These are phyloP conservation scores for Bovichtus diacanthus DNA, from an alignment of 2,797 vertebrate species.

Conservation along the genomic window DNA sequence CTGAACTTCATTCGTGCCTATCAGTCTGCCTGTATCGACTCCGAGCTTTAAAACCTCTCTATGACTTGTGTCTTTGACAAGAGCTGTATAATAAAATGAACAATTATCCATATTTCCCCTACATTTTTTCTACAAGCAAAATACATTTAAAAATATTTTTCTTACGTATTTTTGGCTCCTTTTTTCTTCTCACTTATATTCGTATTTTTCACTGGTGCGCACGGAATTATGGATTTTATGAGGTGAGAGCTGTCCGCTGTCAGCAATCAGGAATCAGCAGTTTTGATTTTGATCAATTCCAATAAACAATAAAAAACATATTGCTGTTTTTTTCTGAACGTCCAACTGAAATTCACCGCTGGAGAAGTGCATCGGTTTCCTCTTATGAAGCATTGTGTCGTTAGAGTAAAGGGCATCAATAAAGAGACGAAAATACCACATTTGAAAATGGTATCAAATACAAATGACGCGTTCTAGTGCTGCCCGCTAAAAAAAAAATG, in stretches of 20 bases:
- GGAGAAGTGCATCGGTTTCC: neutral
- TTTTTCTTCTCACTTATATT: neutral
- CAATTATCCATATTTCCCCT: too few species aligned
- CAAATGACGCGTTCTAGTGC: too few species aligned
- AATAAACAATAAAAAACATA: neutral
- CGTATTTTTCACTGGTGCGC: neutral
- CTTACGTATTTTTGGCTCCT: too few species aligned
- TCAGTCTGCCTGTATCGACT: neutral
- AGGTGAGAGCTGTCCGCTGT: neutral
- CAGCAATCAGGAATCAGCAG: too few species aligned
- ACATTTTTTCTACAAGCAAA: too few species aligned
- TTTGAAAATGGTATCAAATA: neutral
- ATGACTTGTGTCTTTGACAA: too few species aligned
- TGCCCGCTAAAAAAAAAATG: too few species aligned
- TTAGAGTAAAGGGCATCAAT: neutral
- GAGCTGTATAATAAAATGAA: too few species aligned
- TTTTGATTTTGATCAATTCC: neutral
- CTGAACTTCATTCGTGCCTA: neutral
- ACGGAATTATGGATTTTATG: neutral
- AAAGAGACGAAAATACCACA: neutral
- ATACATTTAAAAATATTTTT: too few species aligned
- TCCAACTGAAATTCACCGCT: neutral
- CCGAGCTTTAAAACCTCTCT: neutral
- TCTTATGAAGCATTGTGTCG: neutral
- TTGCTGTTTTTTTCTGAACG: neutral